Base-by-base conservation (phyloP, 92 coral and sea anemone species). In the Porites cylindrica region DNA sequence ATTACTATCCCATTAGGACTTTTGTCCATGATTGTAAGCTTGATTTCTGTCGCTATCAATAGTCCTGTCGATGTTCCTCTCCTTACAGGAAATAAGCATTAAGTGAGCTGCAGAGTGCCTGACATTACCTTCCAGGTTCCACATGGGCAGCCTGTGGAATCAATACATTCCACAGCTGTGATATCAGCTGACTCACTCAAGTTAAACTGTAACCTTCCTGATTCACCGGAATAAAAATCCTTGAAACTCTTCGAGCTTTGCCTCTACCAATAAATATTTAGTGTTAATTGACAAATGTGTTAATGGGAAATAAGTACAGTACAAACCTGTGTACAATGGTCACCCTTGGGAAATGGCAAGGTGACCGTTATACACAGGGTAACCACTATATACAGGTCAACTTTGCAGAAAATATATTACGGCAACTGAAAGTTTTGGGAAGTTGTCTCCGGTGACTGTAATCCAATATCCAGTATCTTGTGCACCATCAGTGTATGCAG, bases 111-210 rank as follows among this genome's bases (percentile, higher is more conserved):
- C 8, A 74, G 20, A 14, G 9, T 23, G 24, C 32, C 6, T 14
- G 8, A 7, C 23, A 4, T 58, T 78, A 86, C 94, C 91, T 79
- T 85, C 24, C 51, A 77, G 38, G 68, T 79, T 16, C 88, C 88
- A 43, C 94, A 92, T n/a, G 75, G n/a, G 51, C 94, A 92, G 50
- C 94, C 94, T 8, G 23, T 82, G 12, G 72, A 76, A 29, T 92
- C 85, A 50, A 4, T 61, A 21, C 94, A 92, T 24, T 81, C 78
- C 29, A 72, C 68, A 9, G 88, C 86, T 26, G 94, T 84, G 64
- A 92, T 70, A 21, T 87, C 52, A 10, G 85, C 52, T 17, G 72
- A 19, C 11, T 56, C 80, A 53, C 66, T 63, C 68, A 92, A 50
- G 32, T 88, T 60, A 68, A 88, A 92, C 85, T 92, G 92, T 60